Conservation (phyloP, 1,140 invertebrate genomes). For the Temnothorax curvispinosus region DNA sequence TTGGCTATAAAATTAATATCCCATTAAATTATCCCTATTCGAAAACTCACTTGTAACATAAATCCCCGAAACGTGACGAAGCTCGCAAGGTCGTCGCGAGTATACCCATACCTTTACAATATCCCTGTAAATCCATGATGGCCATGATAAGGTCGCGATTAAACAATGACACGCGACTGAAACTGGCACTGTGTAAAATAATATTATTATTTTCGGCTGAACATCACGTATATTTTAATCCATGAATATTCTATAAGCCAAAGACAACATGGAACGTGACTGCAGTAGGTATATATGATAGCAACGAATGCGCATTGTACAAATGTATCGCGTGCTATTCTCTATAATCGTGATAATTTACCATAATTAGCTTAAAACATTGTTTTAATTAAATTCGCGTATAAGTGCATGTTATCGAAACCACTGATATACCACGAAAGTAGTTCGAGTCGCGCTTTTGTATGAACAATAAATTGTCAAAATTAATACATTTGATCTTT, state of each 20-base stretch:
- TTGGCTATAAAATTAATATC: background rate
- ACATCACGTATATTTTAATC: slow-evolving; percentile 49
- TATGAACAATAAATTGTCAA: background rate
- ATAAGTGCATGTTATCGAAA: background rate
- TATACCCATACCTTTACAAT: slow-evolving; percentile 17
- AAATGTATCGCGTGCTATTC: slow-evolving; percentile 9
- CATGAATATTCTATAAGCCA: background rate
- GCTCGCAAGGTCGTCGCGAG: slow-evolving; percentile 57
- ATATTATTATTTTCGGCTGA: slow-evolving; percentile 40
- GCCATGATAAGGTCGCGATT: slow-evolving; percentile 42
- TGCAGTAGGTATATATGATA: background rate
- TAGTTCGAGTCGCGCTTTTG: background rate
- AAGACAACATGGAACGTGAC: slow-evolving; percentile 8
- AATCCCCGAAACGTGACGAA: slow-evolving; percentile 70
- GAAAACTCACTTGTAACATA: background rate
- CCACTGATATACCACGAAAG: background rate
- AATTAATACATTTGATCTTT: background rate
- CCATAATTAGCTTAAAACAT: background rate
- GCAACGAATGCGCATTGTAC: background rate
- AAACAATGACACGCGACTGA: slow-evolving; percentile 26
- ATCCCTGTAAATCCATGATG: slow-evolving; percentile 41
- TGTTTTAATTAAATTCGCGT: slow-evolving; percentile 31
- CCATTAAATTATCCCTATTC: background rate
- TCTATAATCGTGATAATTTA: slow-evolving; percentile 33
- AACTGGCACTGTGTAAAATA: background rate